Base-by-base conservation (phyloP, 2,113 vertebrate genomes). In the Catharus fuscescens region DNA sequence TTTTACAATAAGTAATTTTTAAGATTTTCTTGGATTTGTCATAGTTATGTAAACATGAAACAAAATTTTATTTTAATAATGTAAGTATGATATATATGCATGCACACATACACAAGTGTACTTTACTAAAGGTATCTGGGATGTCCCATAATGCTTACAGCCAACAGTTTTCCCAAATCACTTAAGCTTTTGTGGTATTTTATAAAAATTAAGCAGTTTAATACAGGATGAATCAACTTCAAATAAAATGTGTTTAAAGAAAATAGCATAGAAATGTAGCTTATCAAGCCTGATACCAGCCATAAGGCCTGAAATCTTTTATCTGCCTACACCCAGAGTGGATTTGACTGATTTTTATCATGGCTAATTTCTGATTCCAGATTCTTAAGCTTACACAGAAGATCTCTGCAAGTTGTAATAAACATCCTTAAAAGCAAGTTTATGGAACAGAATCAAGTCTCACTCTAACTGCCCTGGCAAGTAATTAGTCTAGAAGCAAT, bases 381-480 rank as follows among this genome's bases (percentile, higher is more conserved):
- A 64, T 53, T 93, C 66, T 57, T 52, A 82, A 34, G 34, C 74
- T 86, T 61, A 84, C 34, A 67, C 0, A 76, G 62, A 93, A 15
- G 38, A 74, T 47, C 47, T 81, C 50, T 40, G 18, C 18, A 64
- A 71, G 52, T 17, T 97, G 50, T 74, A 64, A 80, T 67, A 94
- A 93, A 95, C 77, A 93, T 56, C 40, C 44, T 92, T 80, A 71
- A 88, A 90, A n/a, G 44, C 25, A 66, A 74, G 47, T 86, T 95
- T 92, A 95, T 74, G 62, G 71, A 94, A 90, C 52, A 88, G 38
- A 91, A 90, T 78, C 54, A 70, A 90, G 78, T 76, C 71, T 92
- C 76, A 48, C 18, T 61, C 52, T 56, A 60, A 90, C 47, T n/a
- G 26, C 44, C 40, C 36, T 31, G 31, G 28, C 28, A 92, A 72